phyloP scores from a whole-genome alignment of 2,113 vertebrate species.

The Oreochromis niloticus region DNA sequence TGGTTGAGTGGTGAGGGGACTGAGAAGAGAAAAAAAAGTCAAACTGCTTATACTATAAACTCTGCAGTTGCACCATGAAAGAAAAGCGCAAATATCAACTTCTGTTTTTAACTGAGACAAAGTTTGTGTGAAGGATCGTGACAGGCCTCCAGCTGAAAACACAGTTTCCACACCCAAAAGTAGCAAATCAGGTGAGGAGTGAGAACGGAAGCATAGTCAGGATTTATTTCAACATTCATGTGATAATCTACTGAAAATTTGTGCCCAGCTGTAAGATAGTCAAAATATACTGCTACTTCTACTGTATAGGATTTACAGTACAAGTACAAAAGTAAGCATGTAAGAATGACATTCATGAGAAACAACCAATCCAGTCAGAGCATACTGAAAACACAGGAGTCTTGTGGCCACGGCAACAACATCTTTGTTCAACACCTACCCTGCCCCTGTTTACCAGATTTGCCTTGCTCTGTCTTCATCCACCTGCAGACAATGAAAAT shows the following conservation, averaged over 20 bases:
- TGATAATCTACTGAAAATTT: not conserved
- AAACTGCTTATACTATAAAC: not conserved
- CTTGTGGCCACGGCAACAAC: not conserved
- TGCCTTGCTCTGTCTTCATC: not conserved
- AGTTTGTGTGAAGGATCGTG: not conserved
- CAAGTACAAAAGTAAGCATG: not conserved
- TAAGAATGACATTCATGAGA: not conserved
- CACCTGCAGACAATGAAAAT: not conserved
- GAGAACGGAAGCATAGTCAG: not conserved
- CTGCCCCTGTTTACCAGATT: not conserved
- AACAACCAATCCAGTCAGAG: not conserved
- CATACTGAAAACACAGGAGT: not conserved
- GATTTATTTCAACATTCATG: not conserved
- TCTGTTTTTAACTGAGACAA: not conserved
- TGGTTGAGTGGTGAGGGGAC: not conserved
- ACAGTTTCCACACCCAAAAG: not conserved
- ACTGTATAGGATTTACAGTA: accelerated
- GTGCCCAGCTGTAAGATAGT: not conserved
- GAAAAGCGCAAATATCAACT: not conserved
- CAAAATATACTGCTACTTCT: not conserved
- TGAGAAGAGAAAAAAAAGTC: not conserved
- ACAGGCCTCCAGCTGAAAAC: not conserved
- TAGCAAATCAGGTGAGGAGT: not conserved
- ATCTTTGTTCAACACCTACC: not conserved
- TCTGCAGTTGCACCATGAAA: not conserved